phyloP scores from a whole-genome alignment of 2,113 vertebrate species.

The Ceyx melanurus region DNA sequence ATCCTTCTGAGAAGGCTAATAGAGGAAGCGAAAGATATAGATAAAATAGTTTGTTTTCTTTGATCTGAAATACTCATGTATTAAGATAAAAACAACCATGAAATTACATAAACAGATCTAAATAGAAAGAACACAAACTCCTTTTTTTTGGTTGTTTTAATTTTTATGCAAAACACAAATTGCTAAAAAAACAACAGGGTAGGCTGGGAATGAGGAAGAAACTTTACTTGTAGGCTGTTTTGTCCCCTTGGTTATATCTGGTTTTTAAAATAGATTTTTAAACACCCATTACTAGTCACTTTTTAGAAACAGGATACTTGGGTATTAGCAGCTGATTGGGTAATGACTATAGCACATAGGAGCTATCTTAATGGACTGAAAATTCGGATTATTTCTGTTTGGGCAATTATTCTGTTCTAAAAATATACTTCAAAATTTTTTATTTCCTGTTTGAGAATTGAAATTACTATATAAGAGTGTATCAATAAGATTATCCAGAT shows the following conservation, averaged over 20 bases:
- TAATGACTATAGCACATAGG: background rate
- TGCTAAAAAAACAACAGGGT: background rate
- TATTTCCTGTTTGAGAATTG: background rate
- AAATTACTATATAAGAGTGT: background rate
- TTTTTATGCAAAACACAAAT: background rate
- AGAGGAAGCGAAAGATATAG: background rate
- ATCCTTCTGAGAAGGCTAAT: background rate
- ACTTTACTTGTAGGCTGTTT: background rate
- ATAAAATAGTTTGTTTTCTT: background rate
- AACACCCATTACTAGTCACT: background rate
- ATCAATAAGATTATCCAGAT: conserved; percentile 19
- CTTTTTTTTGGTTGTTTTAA: background rate
- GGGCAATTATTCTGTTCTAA: background rate
- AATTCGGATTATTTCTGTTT: background rate
- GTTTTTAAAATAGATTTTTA: background rate
- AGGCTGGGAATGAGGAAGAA: background rate
- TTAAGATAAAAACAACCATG: background rate
- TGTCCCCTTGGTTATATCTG: background rate
- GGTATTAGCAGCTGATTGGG: background rate
- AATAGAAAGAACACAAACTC: background rate
- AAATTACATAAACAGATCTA: background rate
- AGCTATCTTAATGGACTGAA: background rate
- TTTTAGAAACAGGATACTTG: background rate
- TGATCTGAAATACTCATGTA: background rate
- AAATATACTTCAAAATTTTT: background rate